Evolutionary conservation across 1,140 invertebrate species (phyloP), one percentile per base, ranked within the genome.

Genomic region (Mesaphorura yosii): DNA sequence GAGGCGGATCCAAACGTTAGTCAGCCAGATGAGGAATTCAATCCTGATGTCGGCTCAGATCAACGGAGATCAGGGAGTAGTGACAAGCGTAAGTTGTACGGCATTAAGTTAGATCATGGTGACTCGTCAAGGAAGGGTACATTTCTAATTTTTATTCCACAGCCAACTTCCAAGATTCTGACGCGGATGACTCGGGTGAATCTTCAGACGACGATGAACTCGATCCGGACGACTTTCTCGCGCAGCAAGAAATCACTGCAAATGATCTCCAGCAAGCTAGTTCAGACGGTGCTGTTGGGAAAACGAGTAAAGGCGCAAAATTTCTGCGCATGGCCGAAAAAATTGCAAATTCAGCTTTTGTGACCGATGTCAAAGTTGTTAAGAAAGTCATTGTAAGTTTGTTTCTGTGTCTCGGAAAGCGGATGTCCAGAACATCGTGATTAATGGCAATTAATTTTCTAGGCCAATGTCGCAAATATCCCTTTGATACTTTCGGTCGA

Each of bases 161-260:
- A 12, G 27, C 51, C 27, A 55, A 57, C 2, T 73, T 88, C 63
- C 88, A 80, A 66, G 79, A 89, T 66, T 88, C 84, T 25, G 86
- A 92, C 56, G 78, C 90, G 2, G 90, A 94, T 65, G 90, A 93
- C 68, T 87, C 85, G 37, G 89, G 88, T 1, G 89, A 91, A 69
- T 90, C 88, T 0, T 89, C 86, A 12, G 83, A 83, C 14, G 88
- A 92, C 66, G n/a, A n/a, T n/a, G 86, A 90, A 49, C 86, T 89
- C 19, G 53, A 50, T 37, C 12, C 37, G 2, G 58, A 60, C n/a
- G 56, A 58, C 2, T 52, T 52, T 2, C 7, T 53, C 6, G 20
- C 38, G 25, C 37, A 51, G 25, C 53, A 31, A 41, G 5, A 46
- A 51, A 31, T 10, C 29, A 12, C 17, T 38, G 38, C 6, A 44